phyloP scores from a whole-genome alignment of 37 sponge, comb jelly and placozoan genomes.

The Chondrosia reniformis region DNA sequence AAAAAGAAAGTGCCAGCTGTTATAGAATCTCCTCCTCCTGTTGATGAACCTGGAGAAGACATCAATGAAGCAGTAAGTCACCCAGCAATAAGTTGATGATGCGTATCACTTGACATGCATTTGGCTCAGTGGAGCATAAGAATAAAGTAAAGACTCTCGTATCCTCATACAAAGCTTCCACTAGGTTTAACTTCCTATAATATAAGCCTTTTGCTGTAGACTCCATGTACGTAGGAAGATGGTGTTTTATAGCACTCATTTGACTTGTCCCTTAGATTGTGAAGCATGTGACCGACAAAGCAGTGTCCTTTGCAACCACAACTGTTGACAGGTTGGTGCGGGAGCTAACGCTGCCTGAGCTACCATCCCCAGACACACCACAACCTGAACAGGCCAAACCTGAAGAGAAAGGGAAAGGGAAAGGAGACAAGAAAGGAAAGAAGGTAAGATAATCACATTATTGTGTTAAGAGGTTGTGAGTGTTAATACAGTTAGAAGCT shows the following conservation, averaged over 20 bases:
- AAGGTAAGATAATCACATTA: background rate
- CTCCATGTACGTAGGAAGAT: too few species aligned
- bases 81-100: too few species aligned
- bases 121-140: too few species aligned
- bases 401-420: background rate
- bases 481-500: background rate
- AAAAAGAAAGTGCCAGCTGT: constrained; percentile 16
- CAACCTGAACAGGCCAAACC: background rate
- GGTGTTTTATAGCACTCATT: too few species aligned
- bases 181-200: too few species aligned
- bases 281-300: background rate
- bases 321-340: background rate
- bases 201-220: background rate
- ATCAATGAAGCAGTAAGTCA: constrained; percentile 25
- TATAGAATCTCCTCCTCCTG: constrained; percentile 9
- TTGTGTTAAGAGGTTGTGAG: background rate
- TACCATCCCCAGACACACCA: background rate
- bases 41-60: constrained; percentile 19
- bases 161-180: too few species aligned
- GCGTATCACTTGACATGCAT: too few species aligned
- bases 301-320: background rate
- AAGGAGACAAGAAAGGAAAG: constrained; percentile 18
- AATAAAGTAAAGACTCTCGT: too few species aligned
- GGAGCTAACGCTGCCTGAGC: background rate
- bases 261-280: background rate